Base-by-base conservation (phyloP, 2,797 vertebrate species). In the Peromyscus melanophrys region DNA sequence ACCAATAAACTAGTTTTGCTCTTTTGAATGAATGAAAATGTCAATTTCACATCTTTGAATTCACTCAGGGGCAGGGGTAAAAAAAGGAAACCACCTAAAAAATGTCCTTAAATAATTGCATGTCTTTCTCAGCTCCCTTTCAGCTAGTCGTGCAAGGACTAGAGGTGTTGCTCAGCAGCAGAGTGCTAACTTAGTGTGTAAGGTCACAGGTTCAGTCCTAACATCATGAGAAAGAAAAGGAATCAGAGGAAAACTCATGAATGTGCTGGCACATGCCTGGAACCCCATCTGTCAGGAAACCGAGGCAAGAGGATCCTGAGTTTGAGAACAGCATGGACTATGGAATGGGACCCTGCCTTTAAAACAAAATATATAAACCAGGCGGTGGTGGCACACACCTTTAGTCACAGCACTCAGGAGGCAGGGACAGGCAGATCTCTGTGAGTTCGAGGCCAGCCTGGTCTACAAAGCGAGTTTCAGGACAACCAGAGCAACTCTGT, bases 1-100 rank as follows among this genome's bases (percentile, higher is more conserved):
- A 55, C 14, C 83, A n/a, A n/a, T 67, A 69, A 67, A 67, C 43
- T 55, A 69, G 46, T 37, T 71, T 88, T 63, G n/a, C 49, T 94
- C 37, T 92, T 92, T 52, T n/a, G 93, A 96, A 21, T 77, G 63
- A 94, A 94, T 73, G 10, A 87, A 82, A 49, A 6, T 67, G 14
- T 63, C 78, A 92, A 63, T 84, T 59, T 16, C 65, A n/a, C 43
- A 57, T 77, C 49, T 83, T 75, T 67, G 43, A 90, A 92, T 76
- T 92, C 17, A 75, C n/a, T 88, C 71, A 46, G 21, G 40, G 78
- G 37, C 75, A 93, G 34, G 12, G 4, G 9, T 21, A 21, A 3
- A 34, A 78, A 85, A 59, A n/a, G 34, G 1, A 11, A 49, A 92
- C 25, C 2, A 90, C 43, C 29, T n/a, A 40, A 84, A 49, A 67